Evolutionary conservation across 1,140 invertebrate species (phyloP).

Genomic region (Metaphire vulgaris): DNA sequence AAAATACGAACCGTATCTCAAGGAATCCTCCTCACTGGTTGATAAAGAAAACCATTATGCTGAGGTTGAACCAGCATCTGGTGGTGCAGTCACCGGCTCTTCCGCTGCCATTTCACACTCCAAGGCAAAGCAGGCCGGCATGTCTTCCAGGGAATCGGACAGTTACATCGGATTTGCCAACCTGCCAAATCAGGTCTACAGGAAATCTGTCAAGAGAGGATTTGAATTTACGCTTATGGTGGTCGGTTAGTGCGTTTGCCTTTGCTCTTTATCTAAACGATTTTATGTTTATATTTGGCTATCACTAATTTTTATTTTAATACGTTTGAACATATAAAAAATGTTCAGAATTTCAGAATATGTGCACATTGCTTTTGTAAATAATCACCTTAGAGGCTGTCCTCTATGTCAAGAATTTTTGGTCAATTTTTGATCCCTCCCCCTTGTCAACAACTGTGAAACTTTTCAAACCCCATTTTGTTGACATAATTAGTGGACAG

Average conservation of each 20-base stretch:
- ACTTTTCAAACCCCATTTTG: too few relatives aligned
- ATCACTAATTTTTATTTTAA: too few relatives aligned
- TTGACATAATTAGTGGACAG: too few relatives aligned
- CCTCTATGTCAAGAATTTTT: too few relatives aligned
- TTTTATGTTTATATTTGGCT: too few relatives aligned
- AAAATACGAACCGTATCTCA: not conserved
- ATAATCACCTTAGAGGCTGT: too few relatives aligned
- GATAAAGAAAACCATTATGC: not conserved
- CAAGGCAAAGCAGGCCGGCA: not conserved
- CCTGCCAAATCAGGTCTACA: slow-evolving; percentile 95
- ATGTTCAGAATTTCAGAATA: too few relatives aligned
- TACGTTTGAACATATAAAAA: too few relatives aligned
- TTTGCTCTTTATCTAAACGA: not conserved
- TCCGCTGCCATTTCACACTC: not conserved
- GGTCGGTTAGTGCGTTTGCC: not conserved
- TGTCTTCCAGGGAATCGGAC: not conserved
- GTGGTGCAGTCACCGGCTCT: too few relatives aligned
- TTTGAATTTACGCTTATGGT: slow-evolving; percentile 97
- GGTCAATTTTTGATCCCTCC: too few relatives aligned
- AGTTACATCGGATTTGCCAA: slow-evolving; percentile 91
- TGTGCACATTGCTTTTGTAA: too few relatives aligned
- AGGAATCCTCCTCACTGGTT: not conserved
- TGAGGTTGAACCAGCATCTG: not conserved
- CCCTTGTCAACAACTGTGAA: too few relatives aligned
- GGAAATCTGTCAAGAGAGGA: slow-evolving; percentile 97